These are phyloP conservation scores for Drosophila burlai DNA, from an alignment of 1,140 invertebrate genomes.

Conservation along the genomic window DNA sequence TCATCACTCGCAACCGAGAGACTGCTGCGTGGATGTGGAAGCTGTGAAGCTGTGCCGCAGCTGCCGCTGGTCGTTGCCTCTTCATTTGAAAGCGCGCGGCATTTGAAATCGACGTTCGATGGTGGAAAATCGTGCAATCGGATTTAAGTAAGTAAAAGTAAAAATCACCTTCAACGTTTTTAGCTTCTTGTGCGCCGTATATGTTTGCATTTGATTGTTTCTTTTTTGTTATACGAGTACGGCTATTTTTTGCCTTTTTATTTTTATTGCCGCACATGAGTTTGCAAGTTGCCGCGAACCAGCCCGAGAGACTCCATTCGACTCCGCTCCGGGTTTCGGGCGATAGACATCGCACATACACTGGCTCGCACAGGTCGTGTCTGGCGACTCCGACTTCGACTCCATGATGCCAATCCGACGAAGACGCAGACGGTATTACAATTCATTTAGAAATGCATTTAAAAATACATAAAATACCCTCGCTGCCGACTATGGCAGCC, in stretches of 20 bases:
- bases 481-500: conserved; percentile 1
- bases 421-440: conserved; percentile 66
- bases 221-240: conserved; percentile 30
- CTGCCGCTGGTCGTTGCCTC: conserved; percentile 53
- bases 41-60: conserved; percentile 31
- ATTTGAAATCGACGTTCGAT: conserved; percentile 69
- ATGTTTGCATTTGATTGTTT: conserved; percentile 77
- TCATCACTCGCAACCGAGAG: conserved; percentile 59
- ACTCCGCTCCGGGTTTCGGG: conserved; percentile 38
- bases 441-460: conserved; percentile 83
- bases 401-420: conserved; percentile 31
- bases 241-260: conserved; percentile 47
- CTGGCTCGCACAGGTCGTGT: conserved; percentile 63
- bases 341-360: conserved; percentile 74
- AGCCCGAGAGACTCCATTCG: conserved; percentile 13
- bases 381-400: conserved; percentile 27
- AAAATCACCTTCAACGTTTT: conserved; percentile 70
- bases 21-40: conserved; percentile 44
- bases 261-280: conserved; percentile 79
- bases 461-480: conserved; percentile 77
- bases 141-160: conserved; percentile 76
- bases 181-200: conserved; percentile 61
- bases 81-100: conserved; percentile 77
- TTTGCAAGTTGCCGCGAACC: conserved; percentile 54
- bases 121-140: conserved; percentile 80